A percentile compares a stretch with the other conserved stretches of the same genome.
phyloP scores from a whole-genome alignment of 2,888 invertebrate species.

The Stictocephala bisonia region DNA sequence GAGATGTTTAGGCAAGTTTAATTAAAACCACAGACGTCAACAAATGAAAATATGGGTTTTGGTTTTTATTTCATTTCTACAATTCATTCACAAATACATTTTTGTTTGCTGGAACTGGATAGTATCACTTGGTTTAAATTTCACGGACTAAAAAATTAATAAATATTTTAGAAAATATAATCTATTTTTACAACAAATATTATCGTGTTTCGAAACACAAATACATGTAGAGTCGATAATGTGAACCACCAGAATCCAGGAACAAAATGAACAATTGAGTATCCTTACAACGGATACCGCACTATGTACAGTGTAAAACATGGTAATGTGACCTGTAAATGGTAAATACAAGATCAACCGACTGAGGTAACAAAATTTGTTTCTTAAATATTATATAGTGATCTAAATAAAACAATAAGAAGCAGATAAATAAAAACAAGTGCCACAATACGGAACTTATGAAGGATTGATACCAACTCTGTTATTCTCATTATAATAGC shows the following conservation, averaged over 20 bases:
- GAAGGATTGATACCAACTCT: neutral
- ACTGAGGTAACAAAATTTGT: constrained; percentile 58
- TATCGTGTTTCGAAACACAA: constrained; percentile 26
- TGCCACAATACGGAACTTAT: constrained; percentile 44
- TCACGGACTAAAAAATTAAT: constrained; percentile 36
- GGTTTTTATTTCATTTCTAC: constrained; percentile 57
- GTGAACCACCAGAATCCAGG: constrained; percentile 46
- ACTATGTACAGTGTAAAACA: constrained; percentile 50
- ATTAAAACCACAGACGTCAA: constrained; percentile 45
- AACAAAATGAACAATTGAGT: constrained; percentile 44
- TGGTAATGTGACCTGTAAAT: constrained; percentile 58
- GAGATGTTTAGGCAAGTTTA: too few species aligned
- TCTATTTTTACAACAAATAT: constrained; percentile 39
- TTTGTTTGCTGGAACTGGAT: constrained; percentile 49
- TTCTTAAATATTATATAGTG: constrained; percentile 54
- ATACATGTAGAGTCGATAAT: constrained; percentile 1
- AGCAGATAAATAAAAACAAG: constrained; percentile 50
- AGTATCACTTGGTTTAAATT: constrained; percentile 46
- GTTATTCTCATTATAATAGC: too few species aligned
- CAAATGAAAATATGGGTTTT: constrained; percentile 55
- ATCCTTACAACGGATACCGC: constrained; percentile 50
- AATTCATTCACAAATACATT: constrained; percentile 54
- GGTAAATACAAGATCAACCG: constrained; percentile 57
- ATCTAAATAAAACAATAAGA: constrained; percentile 56
- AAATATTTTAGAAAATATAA: constrained; percentile 40